Evolutionary conservation across 2,888 invertebrate genomes (phyloP), one percentile per base, ranked within the genome.

Genomic region (Halocaridina rubra): DNA sequence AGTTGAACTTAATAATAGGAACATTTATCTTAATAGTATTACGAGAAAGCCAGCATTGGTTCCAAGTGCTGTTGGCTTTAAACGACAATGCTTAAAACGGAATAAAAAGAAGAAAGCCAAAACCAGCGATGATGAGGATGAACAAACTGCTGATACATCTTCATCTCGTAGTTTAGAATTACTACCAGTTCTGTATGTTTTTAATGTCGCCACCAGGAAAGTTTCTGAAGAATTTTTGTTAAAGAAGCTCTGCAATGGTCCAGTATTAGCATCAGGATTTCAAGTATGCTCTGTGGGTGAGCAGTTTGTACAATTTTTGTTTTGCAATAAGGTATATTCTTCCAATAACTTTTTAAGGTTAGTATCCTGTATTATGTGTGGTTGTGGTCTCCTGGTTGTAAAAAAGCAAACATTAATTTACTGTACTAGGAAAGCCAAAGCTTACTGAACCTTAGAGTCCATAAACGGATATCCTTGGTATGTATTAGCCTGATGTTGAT

Each of bases 201-300:
- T 84, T 61, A 57, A 84, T 30, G 72, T 33, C 7, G 61, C 24
- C 7, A 61, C 69, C 24, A 72, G 39, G 29, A 84, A 59, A 8
- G 71, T 84, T 16, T 10, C 13, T 16, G 82, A 84, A 39, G 82
- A 84, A 59, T 27, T 84, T 39, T 39, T 64, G n/a, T 61, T 84
- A 19, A 72, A 53, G 8, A 84, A 84, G 22, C 46, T 84, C 13
- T 84, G 82, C 24, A 16, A 78, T 19, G 46, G 82, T 2, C 78
- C 82, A 27, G 77, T 59, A 4, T 72, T 61, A 10, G 77, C 78
- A 24, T 84, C 82, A 8, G 82, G 82, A 22, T 84, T 77, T 59
- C 82, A 84, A 57, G 82, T 84, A 16, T 84, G 82, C 64, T 59
- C 82, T 33, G 72, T 84, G 5, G 82, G 82, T 84, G 30, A 78